These are phyloP conservation scores for Corydoras sp. DNA, from an alignment of 2,113 vertebrate species.

Conservation along the genomic window DNA sequence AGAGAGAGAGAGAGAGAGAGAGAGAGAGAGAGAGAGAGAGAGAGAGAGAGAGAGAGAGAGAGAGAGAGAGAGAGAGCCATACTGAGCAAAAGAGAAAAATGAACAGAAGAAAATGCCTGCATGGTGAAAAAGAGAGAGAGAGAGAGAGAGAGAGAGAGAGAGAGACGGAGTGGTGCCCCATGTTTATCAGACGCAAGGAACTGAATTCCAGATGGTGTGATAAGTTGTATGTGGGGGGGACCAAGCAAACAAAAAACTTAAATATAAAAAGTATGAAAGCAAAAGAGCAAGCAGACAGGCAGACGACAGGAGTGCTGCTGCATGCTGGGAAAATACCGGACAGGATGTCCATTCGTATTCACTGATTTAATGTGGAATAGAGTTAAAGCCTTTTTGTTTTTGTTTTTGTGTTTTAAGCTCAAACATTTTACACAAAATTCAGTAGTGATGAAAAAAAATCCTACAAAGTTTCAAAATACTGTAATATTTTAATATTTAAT, in stretches of 20 bases:
- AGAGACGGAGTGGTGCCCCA: conserved; percentile 50
- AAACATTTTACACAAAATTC: background rate
- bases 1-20: conserved; percentile 24
- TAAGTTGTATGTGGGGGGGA: conserved; percentile 50
- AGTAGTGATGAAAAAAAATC: too few species aligned
- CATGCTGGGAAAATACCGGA: conserved; percentile 29
- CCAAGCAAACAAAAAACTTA: conserved; percentile 67
- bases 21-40: conserved; percentile 27
- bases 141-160: conserved; percentile 41
- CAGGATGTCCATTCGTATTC: conserved; percentile 10
- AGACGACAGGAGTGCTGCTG: conserved; percentile 46
- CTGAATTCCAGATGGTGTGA: conserved; percentile 65
- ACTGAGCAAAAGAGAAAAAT: too few species aligned
- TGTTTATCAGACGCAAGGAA: conserved; percentile 61
- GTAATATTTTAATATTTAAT: too few species aligned
- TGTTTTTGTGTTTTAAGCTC: background rate
- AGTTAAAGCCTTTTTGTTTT: conserved; percentile 15
- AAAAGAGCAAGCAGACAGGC: conserved; percentile 53
- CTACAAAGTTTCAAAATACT: too few species aligned
- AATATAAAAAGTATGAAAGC: conserved; percentile 59
- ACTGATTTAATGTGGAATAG: conserved; percentile 33
- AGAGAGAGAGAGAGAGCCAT: conserved; percentile 5
- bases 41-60: conserved; percentile 30
- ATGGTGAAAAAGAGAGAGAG: conserved; percentile 16
- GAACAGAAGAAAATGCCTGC: background rate